Percentiles rank a stretch among this genome's conserved stretches.
phyloP scores from a whole-genome alignment of 2,888 invertebrate genomes.

The Ischnura elegans region DNA sequence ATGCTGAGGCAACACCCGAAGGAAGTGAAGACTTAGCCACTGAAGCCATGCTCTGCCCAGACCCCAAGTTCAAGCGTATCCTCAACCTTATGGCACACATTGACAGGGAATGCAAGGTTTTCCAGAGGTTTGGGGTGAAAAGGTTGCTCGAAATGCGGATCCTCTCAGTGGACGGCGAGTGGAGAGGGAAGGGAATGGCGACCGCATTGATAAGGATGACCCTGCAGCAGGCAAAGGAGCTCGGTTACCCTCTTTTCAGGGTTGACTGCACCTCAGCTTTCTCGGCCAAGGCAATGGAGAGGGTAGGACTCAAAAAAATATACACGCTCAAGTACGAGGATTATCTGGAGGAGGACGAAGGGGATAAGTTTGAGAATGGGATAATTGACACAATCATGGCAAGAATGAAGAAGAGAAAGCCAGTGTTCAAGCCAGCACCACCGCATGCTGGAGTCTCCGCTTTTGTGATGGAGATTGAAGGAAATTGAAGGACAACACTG shows the following conservation, averaged over 20 bases:
- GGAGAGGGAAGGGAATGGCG: conserved; percentile 85
- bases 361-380: conserved; percentile 74
- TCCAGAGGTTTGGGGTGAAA: conserved; percentile 75
- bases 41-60: conserved; percentile 77
- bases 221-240: conserved; percentile 80
- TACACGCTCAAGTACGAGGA: conserved; percentile 84
- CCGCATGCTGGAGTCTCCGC: conserved; percentile 83
- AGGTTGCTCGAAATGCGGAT: conserved; percentile 83
- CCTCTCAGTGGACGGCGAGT: conserved; percentile 83
- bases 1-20: conserved; percentile 77
- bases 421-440: conserved; percentile 83
- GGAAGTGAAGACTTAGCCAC: conserved; percentile 78
- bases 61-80: conserved; percentile 84
- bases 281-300: conserved; percentile 86
- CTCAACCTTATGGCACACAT: conserved; percentile 81
- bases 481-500: not conserved
- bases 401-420: conserved; percentile 70
- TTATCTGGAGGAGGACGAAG: conserved; percentile 81
- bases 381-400: not conserved
- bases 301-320: conserved; percentile 85
- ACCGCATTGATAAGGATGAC: conserved; percentile 82
- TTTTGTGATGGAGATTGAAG: conserved; percentile 79
- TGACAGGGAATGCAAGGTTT: conserved; percentile 80
- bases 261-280: conserved; percentile 88
- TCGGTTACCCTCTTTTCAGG: conserved; percentile 82